Conservation (phyloP, 2,888 invertebrate species). For the Campopleginae sp. region DNA sequence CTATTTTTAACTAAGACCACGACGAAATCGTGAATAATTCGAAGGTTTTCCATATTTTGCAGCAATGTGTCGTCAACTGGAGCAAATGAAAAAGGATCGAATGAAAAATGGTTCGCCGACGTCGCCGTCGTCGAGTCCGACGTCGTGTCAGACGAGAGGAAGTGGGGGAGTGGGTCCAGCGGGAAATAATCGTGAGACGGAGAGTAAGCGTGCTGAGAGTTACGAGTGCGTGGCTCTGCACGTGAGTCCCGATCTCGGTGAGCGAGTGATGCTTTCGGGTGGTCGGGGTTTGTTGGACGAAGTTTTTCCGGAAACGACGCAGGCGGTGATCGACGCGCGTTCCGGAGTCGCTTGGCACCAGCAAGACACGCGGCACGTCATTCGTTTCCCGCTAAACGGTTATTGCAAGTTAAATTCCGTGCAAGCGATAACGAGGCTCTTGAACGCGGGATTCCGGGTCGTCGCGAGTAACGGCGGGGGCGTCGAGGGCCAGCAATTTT, state of each 20-base stretch:
- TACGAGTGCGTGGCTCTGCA: constrained; percentile 93
- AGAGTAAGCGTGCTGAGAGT: constrained; percentile 81
- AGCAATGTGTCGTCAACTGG: constrained; percentile 91
- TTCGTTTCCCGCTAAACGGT: constrained; percentile 94
- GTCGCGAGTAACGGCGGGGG: constrained; percentile 94
- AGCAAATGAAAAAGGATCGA: constrained; percentile 90
- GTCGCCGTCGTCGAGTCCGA: constrained; percentile 79
- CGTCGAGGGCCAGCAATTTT: constrained; percentile 95
- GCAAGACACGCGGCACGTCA: constrained; percentile 92
- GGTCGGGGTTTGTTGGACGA: constrained; percentile 91
- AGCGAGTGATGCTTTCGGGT: constrained; percentile 92
- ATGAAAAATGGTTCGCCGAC: constrained; percentile 86
- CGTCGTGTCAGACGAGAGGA: constrained; percentile 72
- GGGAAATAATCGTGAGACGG: constrained; percentile 75
- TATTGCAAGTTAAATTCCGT: constrained; percentile 96
- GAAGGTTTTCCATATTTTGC: constrained; percentile 73
- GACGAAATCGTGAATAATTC: neutral
- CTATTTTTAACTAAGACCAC: too few relatives aligned
- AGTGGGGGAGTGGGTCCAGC: constrained; percentile 69
- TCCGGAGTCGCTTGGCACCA: constrained; percentile 93
- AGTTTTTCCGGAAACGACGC: constrained; percentile 91
- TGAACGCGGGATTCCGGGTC: constrained; percentile 91
- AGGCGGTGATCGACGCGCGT: constrained; percentile 92
- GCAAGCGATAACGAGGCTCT: constrained; percentile 92
- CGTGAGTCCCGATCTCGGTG: constrained; percentile 92